Evolutionary conservation across 1,140 invertebrate species (phyloP), one percentile per base, ranked within the genome.

Genomic region (Paraescarpia echinospica): DNA sequence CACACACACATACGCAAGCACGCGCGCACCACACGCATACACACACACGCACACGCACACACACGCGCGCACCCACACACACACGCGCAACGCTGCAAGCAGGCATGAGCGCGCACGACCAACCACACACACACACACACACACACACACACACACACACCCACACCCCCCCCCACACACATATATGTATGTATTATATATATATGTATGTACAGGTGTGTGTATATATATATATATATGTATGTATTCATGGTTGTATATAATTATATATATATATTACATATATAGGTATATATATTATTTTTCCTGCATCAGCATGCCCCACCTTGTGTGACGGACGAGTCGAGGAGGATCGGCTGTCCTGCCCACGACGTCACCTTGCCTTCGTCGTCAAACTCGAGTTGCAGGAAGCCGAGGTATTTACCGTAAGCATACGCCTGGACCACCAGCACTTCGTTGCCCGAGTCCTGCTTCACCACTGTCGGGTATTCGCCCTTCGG

Each of bases 361-460:
- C 98, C 98, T 88, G 96, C 94, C 94, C 97, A 97, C 4, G 95
- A 94, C 0, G 96, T 95, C 2, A 99, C 95, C 95, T 98, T 97
- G 34, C 98, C 98, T 1, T 97, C 94, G 0, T 95, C 95, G 96
- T 98, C 97, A 94, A 99, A 98, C 34, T 96, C 96, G 0, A 98
- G 93, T 88, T 97, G 97, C 4, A 99, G 95, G 94, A 97, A 97
- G 0, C 98, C 98, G 48, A 99, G 96, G 95, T 99, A 99, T 96
- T 99, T 99, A 0, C 98, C 98, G 94, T 98, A 98, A 0, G 98
- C 98, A 94, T 98, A 99, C 1, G 98, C 98, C 96, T 99, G 98
- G 0, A 99, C 98, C 1, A 98, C 98, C 0, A 98, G 98, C 2
- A 98, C 98, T 92, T 97, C 96, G 94, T 97, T 97, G 0, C 98